Evolutionary conservation across 2,888 invertebrate genomes (phyloP).

Genomic region (Thalpophila matura): DNA sequence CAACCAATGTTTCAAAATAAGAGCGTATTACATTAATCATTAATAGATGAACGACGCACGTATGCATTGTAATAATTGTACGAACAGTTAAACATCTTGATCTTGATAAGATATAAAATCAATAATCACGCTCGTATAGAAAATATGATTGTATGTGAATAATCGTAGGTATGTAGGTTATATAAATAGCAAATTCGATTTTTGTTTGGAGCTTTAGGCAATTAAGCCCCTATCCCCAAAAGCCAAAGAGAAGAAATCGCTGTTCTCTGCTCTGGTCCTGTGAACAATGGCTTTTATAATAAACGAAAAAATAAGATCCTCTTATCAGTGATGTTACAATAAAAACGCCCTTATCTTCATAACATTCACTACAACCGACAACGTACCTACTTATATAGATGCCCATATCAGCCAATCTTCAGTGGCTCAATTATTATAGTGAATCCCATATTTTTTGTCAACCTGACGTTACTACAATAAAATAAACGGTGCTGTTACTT

Average conservation of each 20-base stretch:
- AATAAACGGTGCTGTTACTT: too few species aligned
- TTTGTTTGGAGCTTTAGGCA: too few species aligned
- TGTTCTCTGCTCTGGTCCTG: background rate
- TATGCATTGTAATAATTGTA: slow-evolving; percentile 12
- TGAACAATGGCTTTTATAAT: slow-evolving; percentile 8
- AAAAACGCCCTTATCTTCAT: slow-evolving; percentile 31
- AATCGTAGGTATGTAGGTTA: background rate
- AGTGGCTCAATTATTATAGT: slow-evolving; percentile 15
- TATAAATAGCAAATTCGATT: too few species aligned
- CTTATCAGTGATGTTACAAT: slow-evolving; percentile 16
- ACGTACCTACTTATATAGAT: too few species aligned
- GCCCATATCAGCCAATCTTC: slow-evolving; percentile 20
- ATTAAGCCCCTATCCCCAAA: too few species aligned
- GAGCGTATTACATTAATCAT: background rate
- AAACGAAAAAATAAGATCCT: slow-evolving; percentile 11
- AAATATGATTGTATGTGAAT: background rate
- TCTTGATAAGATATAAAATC: slow-evolving; percentile 32
- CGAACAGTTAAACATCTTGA: slow-evolving; percentile 1
- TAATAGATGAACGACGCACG: slow-evolving; percentile 17
- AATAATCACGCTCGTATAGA: background rate
- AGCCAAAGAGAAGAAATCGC: too few species aligned
- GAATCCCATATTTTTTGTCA: too few species aligned
- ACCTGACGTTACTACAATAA: slow-evolving; percentile 4
- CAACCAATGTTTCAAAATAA: background rate
- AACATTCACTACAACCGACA: slow-evolving; percentile 21